Evolutionary conservation across 1,140 invertebrate genomes (phyloP).

Genomic region (Lepidurus couesii): DNA sequence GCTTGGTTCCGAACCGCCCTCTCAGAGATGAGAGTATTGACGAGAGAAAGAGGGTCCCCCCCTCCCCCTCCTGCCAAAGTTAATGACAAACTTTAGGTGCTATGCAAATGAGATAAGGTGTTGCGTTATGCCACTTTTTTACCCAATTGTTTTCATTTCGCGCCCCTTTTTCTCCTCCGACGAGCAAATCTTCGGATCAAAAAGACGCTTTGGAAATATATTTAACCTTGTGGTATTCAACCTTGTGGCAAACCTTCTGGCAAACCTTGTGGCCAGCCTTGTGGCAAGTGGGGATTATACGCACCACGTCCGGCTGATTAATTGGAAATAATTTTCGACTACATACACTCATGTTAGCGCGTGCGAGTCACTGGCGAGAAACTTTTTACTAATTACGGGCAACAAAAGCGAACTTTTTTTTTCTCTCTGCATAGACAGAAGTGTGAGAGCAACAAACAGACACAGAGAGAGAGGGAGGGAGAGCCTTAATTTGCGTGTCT

Average conservation of each 20-base stretch:
- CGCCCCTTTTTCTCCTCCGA: background rate
- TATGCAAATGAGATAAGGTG: conserved; percentile 15
- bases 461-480: background rate
- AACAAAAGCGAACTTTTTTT: background rate
- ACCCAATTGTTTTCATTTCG: conserved; percentile 15
- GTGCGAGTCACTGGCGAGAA: background rate
- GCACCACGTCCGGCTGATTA: background rate
- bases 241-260: too few species aligned
- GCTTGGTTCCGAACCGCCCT: conserved; percentile 8
- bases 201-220: too few species aligned
- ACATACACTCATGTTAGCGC: background rate
- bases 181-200: too few species aligned
- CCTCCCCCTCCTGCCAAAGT: background rate
- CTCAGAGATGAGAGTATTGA: conserved; percentile 11
- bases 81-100: background rate
- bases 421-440: background rate
- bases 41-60: background rate
- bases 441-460: background rate
- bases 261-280: too few species aligned
- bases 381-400: background rate
- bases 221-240: too few species aligned
- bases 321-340: background rate
- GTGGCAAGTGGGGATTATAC: background rate
- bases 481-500: conserved; percentile 1
- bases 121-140: background rate